A percentile compares a stretch with the other conserved stretches of the same genome.
These are phyloP conservation scores for Tenrec ecaudatus DNA, from an alignment of 2,113 vertebrate species.

Conservation along the genomic window DNA sequence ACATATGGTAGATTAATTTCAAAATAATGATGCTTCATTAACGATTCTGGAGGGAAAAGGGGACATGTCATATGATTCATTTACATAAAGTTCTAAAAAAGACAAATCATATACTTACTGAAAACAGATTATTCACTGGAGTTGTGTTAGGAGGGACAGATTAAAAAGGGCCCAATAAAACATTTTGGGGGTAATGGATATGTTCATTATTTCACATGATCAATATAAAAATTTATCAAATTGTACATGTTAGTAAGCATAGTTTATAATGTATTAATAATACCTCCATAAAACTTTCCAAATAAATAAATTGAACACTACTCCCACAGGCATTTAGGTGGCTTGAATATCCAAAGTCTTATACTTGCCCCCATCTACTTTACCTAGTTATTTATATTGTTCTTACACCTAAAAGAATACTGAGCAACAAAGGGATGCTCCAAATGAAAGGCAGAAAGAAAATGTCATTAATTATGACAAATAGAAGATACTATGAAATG, in stretches of 20 bases:
- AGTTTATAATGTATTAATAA: slow-evolving; percentile 41
- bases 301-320: slow-evolving; percentile 48
- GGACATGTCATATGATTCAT: slow-evolving; percentile 6
- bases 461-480: slow-evolving; percentile 48
- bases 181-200: background rate
- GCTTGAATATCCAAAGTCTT: slow-evolving; percentile 59
- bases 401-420: slow-evolving; percentile 48
- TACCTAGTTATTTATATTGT: slow-evolving; percentile 52
- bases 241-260: background rate
- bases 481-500: slow-evolving; percentile 21
- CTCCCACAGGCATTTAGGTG: slow-evolving; percentile 17
- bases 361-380: slow-evolving; percentile 54
- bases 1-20: background rate
- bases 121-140: slow-evolving; percentile 38
- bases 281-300: slow-evolving; percentile 31
- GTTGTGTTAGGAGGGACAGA: background rate
- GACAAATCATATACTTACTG: slow-evolving; percentile 50
- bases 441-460: slow-evolving; percentile 57
- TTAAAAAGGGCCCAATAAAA: slow-evolving; percentile 52
- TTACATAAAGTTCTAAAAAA: slow-evolving; percentile 53
- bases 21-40: slow-evolving; percentile 59
- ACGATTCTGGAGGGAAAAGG: slow-evolving; percentile 25
- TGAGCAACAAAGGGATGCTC: background rate
- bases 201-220: slow-evolving; percentile 31
- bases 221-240: slow-evolving; percentile 50